A percentile compares a stretch with the other conserved stretches of the same genome.
Conservation (phyloP, 2,888 invertebrate species). For the Alloscopus bannaensis region DNA sequence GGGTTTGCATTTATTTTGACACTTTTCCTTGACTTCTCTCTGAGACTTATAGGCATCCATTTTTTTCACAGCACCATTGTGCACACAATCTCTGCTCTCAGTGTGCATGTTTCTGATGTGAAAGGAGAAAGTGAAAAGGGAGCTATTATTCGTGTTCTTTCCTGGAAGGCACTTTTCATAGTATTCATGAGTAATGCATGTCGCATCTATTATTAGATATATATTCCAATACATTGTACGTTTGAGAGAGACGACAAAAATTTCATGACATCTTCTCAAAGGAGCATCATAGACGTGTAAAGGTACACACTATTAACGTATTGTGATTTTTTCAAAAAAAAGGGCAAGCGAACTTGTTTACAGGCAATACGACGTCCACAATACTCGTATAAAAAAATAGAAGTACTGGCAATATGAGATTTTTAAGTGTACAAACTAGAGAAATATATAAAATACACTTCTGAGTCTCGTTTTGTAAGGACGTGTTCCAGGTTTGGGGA, state of each 20-base stretch:
- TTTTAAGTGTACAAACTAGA: not conserved
- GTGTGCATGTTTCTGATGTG: not conserved
- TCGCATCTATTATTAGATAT: not conserved
- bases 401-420: conserved; percentile 3
- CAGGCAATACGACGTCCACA: conserved; percentile 6
- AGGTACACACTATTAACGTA: too few relatives aligned
- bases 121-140: conserved; percentile 27
- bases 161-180: conserved; percentile 40
- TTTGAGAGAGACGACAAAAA: too few relatives aligned
- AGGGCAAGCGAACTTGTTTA: conserved; percentile 53
- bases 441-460: not conserved
- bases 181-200: conserved; percentile 15
- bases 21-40: not conserved
- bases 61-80: too few relatives aligned
- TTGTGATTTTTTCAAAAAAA: conserved; percentile 37
- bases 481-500: conserved; percentile 1
- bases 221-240: not conserved
- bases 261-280: too few relatives aligned
- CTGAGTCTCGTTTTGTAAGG: conserved; percentile 26
- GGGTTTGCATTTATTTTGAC: conserved; percentile 2
- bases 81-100: not conserved
- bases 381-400: conserved; percentile 11
- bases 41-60: not conserved
- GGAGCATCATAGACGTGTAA: too few relatives aligned
- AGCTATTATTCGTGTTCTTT: conserved; percentile 9